Base-by-base conservation (phyloP, 1,140 invertebrate genomes). In the Physella acuta region DNA sequence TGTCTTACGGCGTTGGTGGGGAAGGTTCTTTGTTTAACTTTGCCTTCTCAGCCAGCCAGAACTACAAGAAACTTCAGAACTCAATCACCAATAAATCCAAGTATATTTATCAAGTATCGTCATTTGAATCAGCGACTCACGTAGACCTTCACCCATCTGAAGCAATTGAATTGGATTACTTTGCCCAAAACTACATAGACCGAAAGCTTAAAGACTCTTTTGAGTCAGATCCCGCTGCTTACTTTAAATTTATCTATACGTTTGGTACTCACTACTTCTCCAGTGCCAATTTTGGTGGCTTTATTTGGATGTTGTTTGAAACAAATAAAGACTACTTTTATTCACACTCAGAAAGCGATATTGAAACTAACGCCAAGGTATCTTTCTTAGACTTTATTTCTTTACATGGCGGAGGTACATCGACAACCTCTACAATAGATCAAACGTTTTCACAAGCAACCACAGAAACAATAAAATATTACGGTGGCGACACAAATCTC, bases 261-360 rank as follows among this genome's bases (percentile, higher is more conserved):
- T 74, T 68, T 58, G 73, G 73, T 1, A 74, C 70, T 3, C 73
- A 74, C 37, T 68, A 71, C 44, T 49, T 49, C 44, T 14, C 44
- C n/a, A 49, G 44, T 14, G 44, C 44, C 44, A 11, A 49, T 14
- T 49, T 49, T 49, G 44, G 44, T 11, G 44, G 44, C n/a, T 49
- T 14, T n/a, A 49, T 49, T n/a, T n/a, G 44, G 44, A n/a, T 49
- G 11, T 14, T n/a, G 11, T 49, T 49, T 49, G 44, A 49, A n/a
- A 49, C 44, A 49, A 20, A 33, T 20, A 34, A 58, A 11, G 16
- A 11, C 17, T 71, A 71, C 52, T 71, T 56, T 61, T 30, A 68
- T 8, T 36, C 26, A 4, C 52, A 65, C 11, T 37, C 53, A 30
- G 66, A 62, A 1, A 37, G 52, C 2, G 37, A 68, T 26, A 66